Base-by-base conservation (phyloP, 2,797 vertebrate genomes). In the Phyllotis vaccarum region DNA sequence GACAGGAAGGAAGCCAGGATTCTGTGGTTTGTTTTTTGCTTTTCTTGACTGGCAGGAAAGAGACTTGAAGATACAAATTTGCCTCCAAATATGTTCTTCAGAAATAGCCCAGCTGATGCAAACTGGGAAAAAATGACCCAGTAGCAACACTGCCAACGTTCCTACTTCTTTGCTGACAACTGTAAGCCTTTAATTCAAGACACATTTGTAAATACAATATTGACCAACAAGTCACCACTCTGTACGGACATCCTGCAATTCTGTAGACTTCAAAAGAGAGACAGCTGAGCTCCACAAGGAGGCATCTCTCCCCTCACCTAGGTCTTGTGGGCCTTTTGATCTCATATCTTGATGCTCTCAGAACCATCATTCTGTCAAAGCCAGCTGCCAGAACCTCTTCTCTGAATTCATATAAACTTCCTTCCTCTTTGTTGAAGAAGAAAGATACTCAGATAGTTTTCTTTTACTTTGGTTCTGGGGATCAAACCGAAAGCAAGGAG, bases 261-360 rank as follows among this genome's bases (percentile, higher is more conserved):
- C 4, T 60, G 70, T 9, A 94, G 83, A 89, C 29, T 86, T 78
- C 29, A 5, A 83, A 79, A 75, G 6, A 81, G 31, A 75, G 5
- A 22, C 81, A 13, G 16, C n/a, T 72, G 4, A 13, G n/a, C 74
- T 72, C 56, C 22, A 85, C 40, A 14, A 13, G 54, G 40, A 34
- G 40, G 27, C 19, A 3, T 60, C 3, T 34, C 3, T 49, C n/a
- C n/a, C 40, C 93, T 79, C 10, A 5, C 54, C 40, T 94, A 68
- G 46, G 66, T 91, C 49, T 49, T 66, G 72, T 93, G 66, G 75
- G 52, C 13, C 54, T 75, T 91, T 90, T 80, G 79, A 81, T 91
- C 52, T n/a, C 3, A 17, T 29, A 43, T 72, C 14, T 76, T 70
- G 72, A 75, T 76, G 91, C 43, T 88, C 66, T 72, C 86, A 82